Evolutionary conservation across 1,140 invertebrate species (phyloP).

Genomic region (Euwallacea similis): DNA sequence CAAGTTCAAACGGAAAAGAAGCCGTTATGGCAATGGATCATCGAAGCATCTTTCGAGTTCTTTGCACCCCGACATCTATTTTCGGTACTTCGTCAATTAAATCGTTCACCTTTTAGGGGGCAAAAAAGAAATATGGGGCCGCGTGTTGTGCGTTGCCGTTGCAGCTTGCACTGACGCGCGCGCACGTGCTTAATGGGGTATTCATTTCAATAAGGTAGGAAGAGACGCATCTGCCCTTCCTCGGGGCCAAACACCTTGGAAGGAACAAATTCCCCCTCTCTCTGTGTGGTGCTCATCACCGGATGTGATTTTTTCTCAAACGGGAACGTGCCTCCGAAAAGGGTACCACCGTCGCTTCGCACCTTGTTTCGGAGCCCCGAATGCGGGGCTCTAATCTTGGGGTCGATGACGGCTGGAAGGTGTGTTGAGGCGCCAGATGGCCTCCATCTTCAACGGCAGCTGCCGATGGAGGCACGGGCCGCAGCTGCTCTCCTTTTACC

Average conservation of each 20-base stretch:
- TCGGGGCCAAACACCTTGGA: conserved; percentile 2
- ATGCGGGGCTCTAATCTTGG: not conserved
- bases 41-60: not conserved
- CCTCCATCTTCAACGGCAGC: conserved; percentile 8
- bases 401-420: conserved; percentile 16
- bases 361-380: not conserved
- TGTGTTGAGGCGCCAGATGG: conserved; percentile 9
- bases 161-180: conserved; percentile 18
- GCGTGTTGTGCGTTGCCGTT: conserved; percentile 2
- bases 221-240: conserved; percentile 16
- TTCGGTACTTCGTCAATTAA: conserved; percentile 25
- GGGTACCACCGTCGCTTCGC: not conserved
- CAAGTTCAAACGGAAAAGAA: too few species aligned
- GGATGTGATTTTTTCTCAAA: conserved; percentile 16
- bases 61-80: conserved; percentile 17
- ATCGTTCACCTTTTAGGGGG: conserved; percentile 29
- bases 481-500: conserved; percentile 7
- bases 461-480: conserved; percentile 8
- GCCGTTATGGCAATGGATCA: too few species aligned
- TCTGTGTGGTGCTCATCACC: not conserved
- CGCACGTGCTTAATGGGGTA: conserved; percentile 21
- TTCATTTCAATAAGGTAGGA: conserved; percentile 12
- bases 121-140: conserved; percentile 8
- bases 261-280: not conserved
- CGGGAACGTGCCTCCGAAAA: too few species aligned